Evolutionary conservation across 1,140 invertebrate species (phyloP).

Genomic region (Drosophila gunungcola): DNA sequence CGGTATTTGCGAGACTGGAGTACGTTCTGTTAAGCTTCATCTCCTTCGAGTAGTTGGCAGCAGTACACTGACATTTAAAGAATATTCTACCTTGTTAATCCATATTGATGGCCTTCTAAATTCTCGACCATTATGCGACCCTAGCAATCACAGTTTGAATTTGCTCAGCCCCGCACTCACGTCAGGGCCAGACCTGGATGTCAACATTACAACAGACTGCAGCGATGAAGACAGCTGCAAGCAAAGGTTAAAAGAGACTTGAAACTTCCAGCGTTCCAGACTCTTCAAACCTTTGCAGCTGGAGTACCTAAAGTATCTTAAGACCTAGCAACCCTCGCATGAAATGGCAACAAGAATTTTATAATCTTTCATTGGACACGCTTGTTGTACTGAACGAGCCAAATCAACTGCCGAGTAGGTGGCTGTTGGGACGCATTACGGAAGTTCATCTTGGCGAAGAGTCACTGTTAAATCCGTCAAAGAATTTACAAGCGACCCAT

Average conservation of each 20-base stretch:
- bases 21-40: slow-evolving; percentile 11
- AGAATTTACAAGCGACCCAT: too few relatives aligned
- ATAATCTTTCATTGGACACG: too few relatives aligned
- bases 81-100: too few relatives aligned
- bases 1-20: slow-evolving; percentile 21
- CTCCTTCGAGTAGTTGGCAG: neutral
- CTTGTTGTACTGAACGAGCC: neutral
- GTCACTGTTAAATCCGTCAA: too few relatives aligned
- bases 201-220: slow-evolving; percentile 8
- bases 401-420: neutral
- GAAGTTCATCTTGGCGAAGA: too few relatives aligned
- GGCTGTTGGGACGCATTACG: neutral
- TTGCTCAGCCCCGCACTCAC: too few relatives aligned
- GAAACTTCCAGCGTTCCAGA: too few relatives aligned
- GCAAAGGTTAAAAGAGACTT: slow-evolving; percentile 17
- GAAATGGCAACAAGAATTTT: slow-evolving; percentile 3
- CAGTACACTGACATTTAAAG: too few relatives aligned
- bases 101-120: too few relatives aligned
- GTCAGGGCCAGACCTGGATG: neutral
- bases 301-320: slow-evolving; percentile 18
- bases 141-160: too few relatives aligned
- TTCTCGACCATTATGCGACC: too few relatives aligned
- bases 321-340: neutral
- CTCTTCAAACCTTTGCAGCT: too few relatives aligned
- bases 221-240: slow-evolving; percentile 15